Conservation (phyloP, 2,797 vertebrate genomes). For the Pseudocheirus occidentalis region DNA sequence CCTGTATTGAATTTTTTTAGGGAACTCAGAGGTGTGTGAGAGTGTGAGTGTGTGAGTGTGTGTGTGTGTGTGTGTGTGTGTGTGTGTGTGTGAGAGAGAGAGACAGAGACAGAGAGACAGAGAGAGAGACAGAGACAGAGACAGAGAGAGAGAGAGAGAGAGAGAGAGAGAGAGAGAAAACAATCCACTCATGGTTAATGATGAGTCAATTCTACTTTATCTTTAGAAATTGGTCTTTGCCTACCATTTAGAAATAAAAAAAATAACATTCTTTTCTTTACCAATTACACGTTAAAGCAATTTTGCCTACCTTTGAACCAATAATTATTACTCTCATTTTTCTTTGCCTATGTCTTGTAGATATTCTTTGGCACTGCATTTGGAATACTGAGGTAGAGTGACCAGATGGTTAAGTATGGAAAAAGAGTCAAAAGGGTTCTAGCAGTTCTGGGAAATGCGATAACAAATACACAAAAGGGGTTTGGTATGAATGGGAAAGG, state of each 20-base stretch:
- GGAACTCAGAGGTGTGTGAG: neutral
- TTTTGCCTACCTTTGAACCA: neutral
- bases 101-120: too few relatives aligned
- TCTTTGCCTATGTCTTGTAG: neutral
- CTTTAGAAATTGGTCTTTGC: neutral
- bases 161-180: neutral
- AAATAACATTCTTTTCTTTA: too few relatives aligned
- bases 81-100: too few relatives aligned
- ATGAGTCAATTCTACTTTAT: neutral
- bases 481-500: neutral
- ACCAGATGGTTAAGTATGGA: neutral
- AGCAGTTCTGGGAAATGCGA: neutral
- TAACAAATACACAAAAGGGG: neutral
- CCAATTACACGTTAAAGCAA: too few relatives aligned
- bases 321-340: neutral
- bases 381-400: neutral
- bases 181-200: neutral
- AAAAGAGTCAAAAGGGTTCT: neutral
- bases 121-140: too few relatives aligned
- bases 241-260: too few relatives aligned
- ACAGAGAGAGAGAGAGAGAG: too few relatives aligned
- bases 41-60: neutral
- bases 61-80: neutral
- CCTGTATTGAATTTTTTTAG: neutral
- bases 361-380: neutral